Evolutionary conservation across 2,113 vertebrate genomes (phyloP).

Genomic region (Prionailurus bengalensis): DNA sequence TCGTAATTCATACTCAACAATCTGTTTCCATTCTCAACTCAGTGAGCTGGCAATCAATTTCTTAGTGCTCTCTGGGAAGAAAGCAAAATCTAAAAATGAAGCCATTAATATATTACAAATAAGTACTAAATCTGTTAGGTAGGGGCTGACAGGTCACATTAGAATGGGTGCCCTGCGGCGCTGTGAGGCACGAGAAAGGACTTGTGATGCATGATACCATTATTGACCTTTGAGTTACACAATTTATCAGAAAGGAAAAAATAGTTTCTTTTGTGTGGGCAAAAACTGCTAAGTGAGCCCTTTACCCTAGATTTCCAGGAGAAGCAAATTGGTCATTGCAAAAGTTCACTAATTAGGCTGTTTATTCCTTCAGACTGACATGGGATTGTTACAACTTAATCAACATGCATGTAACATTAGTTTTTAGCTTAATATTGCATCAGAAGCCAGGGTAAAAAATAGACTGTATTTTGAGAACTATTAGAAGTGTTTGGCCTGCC

Average conservation of each 20-base stretch:
- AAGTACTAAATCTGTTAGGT: slow-evolving; percentile 78
- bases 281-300: slow-evolving; percentile 10
- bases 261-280: slow-evolving; percentile 40
- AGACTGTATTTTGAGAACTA: not conserved
- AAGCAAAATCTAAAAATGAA: slow-evolving; percentile 82
- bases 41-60: slow-evolving; percentile 82
- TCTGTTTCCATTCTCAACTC: slow-evolving; percentile 78
- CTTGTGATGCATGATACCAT: slow-evolving; percentile 81
- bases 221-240: slow-evolving; percentile 83
- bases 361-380: slow-evolving; percentile 27
- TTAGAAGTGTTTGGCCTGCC: not conserved
- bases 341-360: slow-evolving; percentile 59
- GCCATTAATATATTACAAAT: slow-evolving; percentile 83
- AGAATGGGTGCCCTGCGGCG: slow-evolving; percentile 76
- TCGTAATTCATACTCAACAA: slow-evolving; percentile 79
- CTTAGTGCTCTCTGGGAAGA: slow-evolving; percentile 78
- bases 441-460: not conserved
- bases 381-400: not conserved
- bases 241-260: slow-evolving; percentile 70
- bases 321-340: slow-evolving; percentile 18
- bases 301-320: slow-evolving; percentile 5
- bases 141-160: slow-evolving; percentile 82
- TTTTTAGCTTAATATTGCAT: not conserved
- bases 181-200: slow-evolving; percentile 59
- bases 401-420: not conserved